A percentile compares a stretch with the other conserved stretches of the same genome.
Conservation (phyloP, 2,797 vertebrate species). For the Setipinna tenuifilis region DNA sequence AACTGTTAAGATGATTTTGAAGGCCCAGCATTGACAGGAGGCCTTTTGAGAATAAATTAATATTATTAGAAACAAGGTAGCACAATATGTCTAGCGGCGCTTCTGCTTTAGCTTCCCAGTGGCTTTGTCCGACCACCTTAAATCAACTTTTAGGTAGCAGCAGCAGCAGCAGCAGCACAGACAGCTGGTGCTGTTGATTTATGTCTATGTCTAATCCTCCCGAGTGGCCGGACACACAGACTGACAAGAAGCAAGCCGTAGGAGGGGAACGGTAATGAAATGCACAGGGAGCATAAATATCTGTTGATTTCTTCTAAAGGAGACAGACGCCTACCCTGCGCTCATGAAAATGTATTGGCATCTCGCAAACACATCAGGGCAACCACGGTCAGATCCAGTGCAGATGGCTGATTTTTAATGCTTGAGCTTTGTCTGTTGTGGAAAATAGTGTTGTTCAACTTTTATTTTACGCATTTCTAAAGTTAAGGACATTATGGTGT, state of each 20-base stretch:
- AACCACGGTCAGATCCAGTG: not conserved
- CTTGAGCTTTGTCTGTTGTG: not conserved
- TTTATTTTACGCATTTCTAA: not conserved
- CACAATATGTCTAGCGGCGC: not conserved
- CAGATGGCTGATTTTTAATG: not conserved
- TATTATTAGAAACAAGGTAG: not conserved
- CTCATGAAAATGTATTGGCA: constrained; percentile 1
- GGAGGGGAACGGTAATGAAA: not conserved
- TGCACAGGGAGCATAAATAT: not conserved
- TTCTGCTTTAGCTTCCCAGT: not conserved
- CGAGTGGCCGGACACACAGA: not conserved
- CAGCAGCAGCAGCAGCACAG: not conserved
- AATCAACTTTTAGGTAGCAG: not conserved
- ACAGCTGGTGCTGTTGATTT: not conserved
- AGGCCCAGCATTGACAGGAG: too few species aligned
- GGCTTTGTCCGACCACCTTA: not conserved
- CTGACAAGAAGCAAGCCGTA: not conserved
- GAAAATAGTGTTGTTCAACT: not conserved
- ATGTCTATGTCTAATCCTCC: not conserved
- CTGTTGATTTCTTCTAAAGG: not conserved
- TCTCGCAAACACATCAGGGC: not conserved
- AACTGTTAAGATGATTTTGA: too few species aligned
- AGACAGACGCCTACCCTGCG: constrained; percentile 5
- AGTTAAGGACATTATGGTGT: too few species aligned
- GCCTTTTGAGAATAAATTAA: too few species aligned